These are phyloP conservation scores for Mimas tiliae DNA, from an alignment of 2,888 invertebrate genomes.

Conservation along the genomic window DNA sequence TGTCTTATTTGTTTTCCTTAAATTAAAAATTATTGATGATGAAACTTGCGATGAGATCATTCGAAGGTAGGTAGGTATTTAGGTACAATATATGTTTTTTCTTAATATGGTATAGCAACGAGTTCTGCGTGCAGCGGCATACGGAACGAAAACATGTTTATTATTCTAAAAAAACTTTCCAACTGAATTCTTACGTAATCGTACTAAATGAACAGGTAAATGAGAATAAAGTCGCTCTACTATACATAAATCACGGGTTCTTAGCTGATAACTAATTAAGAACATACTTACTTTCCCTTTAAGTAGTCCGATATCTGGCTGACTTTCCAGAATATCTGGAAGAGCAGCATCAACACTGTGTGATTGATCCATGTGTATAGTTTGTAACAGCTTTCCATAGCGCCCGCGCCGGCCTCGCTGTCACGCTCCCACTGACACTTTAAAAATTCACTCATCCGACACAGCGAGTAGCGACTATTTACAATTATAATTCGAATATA, in stretches of 20 bases:
- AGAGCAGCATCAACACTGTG: slow-evolving; percentile 74
- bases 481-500: slow-evolving; percentile 52
- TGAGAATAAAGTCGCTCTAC: neutral
- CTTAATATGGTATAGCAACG: neutral
- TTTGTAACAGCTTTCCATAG: slow-evolving; percentile 79
- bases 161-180: slow-evolving; percentile 12
- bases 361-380: slow-evolving; percentile 80
- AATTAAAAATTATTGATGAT: neutral
- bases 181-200: slow-evolving; percentile 16
- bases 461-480: slow-evolving; percentile 53
- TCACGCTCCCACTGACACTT: slow-evolving; percentile 71
- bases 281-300: slow-evolving; percentile 71
- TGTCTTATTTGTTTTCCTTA: slow-evolving; percentile 6
- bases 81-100: neutral
- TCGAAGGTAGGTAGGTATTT: neutral
- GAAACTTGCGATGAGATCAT: slow-evolving; percentile 20
- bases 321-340: slow-evolving; percentile 81
- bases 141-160: neutral
- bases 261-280: slow-evolving; percentile 4
- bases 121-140: slow-evolving; percentile 2
- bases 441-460: slow-evolving; percentile 78
- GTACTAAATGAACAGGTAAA: neutral
- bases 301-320: slow-evolving; percentile 79
- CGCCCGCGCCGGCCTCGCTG: slow-evolving; percentile 54
- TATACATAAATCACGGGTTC: neutral